Base-by-base conservation (phyloP, 2,797 vertebrate species). In the Sciaenops ocellatus region DNA sequence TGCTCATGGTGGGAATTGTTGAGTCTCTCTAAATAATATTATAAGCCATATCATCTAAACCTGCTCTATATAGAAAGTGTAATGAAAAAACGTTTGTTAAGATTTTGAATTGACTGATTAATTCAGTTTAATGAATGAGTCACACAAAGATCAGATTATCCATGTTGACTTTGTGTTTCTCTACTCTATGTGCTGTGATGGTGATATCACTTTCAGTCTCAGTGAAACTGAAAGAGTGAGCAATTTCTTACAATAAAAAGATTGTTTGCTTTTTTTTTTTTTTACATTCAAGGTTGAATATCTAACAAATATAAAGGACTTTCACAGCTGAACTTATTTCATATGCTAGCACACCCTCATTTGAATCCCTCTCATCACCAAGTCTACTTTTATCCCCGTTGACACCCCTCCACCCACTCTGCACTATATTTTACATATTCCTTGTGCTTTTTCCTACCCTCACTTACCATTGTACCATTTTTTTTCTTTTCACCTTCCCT, bases 321-420 rank as follows among this genome's bases (percentile, higher is more conserved):
- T 17, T 6, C 28, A 73, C 50, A 70, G 67, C 34, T 75, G 42
- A 48, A 72, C 51, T 74, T 71, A 52, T 75, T 80, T 84, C 52
- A 52, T 51, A 66, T 73, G 62, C 78, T 51, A 26, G 50, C 82
- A 70, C 75, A 56, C n/a, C 69, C 83, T 85, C 65, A 65, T 77
- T 56, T 78, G 42, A 68, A 80, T 69, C 52, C 62, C 15, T 72
- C 73, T 86, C 55, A 84, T 83, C 77, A 73, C 34, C 13, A 55
- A 72, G 67, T 83, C 62, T 47, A 60, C 83, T 80, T 80, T 79
- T 64, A 84, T 87, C 69, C 52, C 62, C 1, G 24, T 4, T 80
- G 76, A 87, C 84, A 81, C 72, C 24, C 77, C 60, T 73, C 82
- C 69, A 5, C 88, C 82, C 73, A 85, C 85, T 71, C 83, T 30